Base-by-base conservation (phyloP, 2,113 vertebrate species). In the Carollia perspicillata region DNA sequence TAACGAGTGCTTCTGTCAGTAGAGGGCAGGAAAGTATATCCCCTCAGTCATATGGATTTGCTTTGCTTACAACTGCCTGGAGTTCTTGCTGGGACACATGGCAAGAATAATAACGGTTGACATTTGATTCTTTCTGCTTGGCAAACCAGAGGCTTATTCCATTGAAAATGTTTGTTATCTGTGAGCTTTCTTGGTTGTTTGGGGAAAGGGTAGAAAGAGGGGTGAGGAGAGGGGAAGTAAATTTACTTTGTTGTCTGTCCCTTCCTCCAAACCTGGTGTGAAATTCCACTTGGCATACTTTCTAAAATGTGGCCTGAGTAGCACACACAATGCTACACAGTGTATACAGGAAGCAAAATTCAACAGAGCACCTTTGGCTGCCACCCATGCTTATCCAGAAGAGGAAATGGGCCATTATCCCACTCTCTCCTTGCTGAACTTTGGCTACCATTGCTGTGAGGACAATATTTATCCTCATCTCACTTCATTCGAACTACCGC, bases 261-360 rank as follows among this genome's bases (percentile, higher is more conserved):
- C 40, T 93, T 81, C 85, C 85, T 94, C 47, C 40, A 77, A n/a
- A 80, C 53, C 53, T 93, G 86, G 71, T 93, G 95, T 68, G 94
- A 97, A 87, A 95, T 97, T 95, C 97, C 91, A 94, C 75, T 97
- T 97, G 97, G 95, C 88, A 84, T 84, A 53, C 85, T 97, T 80
- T 89, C 89, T 97, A 84, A 94, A 93, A 92, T 47, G 81, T 86
- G 89, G 89, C 96, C 75, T 35, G 1, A 69, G 71, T 12, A 84
- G 81, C 16, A 47, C 75, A 83, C 63, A 72, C 58, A 30, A 90
- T 97, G 97, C 94, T 94, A 69, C 87, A 77, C 10, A 95, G n/a
- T 18, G 3, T 93, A 95, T 93, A 78, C 95, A 97, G 97, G 95
- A 96, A 97, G 97, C 72, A 79, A 79, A 28, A 47, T 37, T 97